A percentile compares a stretch with the other conserved stretches of the same genome.
Conservation (phyloP, 2,888 invertebrate genomes). For the Ypsolopha sequella region DNA sequence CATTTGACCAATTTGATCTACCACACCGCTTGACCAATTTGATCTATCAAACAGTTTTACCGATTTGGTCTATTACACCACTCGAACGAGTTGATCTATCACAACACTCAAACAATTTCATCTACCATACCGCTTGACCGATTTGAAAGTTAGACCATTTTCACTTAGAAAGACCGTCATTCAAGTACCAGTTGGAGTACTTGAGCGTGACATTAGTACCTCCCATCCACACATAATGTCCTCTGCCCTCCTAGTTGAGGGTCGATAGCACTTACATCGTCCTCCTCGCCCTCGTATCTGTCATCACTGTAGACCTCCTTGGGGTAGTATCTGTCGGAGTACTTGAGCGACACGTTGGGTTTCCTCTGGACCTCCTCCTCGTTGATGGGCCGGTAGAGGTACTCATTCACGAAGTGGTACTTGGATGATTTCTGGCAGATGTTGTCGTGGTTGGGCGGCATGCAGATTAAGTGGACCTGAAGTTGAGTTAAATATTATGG, state of each 20-base stretch:
- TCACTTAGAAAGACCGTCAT: no score
- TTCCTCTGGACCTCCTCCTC: conserved; percentile 84
- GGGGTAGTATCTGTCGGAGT: conserved; percentile 88
- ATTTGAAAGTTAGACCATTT: no score
- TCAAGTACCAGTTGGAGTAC: not conserved
- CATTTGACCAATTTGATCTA: no score
- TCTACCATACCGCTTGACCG: no score
- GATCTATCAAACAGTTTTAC: no score
- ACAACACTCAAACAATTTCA: no score
- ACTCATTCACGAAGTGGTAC: conserved; percentile 93
- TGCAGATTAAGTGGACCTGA: conserved; percentile 92
- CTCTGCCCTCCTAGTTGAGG: no score
- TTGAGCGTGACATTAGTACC: not conserved
- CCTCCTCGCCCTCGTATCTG: conserved; percentile 66
- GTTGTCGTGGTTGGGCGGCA: conserved; percentile 91
- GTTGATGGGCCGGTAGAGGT: conserved; percentile 89
- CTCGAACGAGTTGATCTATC: no score
- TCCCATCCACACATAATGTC: no score
- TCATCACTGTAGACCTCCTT: conserved; percentile 80
- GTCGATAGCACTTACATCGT: conserved; percentile 26
- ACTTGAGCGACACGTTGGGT: conserved; percentile 83
- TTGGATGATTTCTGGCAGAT: conserved; percentile 91
- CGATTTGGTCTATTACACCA: no score
- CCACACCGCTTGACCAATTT: no score
- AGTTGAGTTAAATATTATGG: conserved; percentile 10